Percentiles rank a stretch among this genome's conserved stretches.
Evolutionary conservation across 2,888 invertebrate species (phyloP).

Genomic region (Ornithoptera priamus): DNA sequence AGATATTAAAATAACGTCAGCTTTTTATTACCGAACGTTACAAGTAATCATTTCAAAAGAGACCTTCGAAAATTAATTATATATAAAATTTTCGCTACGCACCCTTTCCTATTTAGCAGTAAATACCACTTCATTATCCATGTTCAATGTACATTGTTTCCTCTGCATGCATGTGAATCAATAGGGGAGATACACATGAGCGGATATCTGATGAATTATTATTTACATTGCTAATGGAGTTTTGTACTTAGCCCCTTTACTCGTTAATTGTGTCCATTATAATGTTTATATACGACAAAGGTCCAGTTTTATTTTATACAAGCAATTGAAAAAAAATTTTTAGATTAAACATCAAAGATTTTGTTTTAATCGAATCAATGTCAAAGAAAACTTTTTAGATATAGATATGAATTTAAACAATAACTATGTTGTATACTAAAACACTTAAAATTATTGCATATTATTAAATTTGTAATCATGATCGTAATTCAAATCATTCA

Average conservation of each 20-base stretch:
- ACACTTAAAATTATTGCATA: too few species aligned
- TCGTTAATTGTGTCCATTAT: constrained; percentile 18
- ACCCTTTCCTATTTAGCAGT: constrained; percentile 34
- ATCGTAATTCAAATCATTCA: too few species aligned
- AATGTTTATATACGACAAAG: not conserved
- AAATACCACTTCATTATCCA: constrained; percentile 34
- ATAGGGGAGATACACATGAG: constrained; percentile 45
- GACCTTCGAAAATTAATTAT: constrained; percentile 28
- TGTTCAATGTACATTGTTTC: constrained; percentile 44
- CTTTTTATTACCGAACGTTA: constrained; percentile 5
- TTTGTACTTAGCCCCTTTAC: constrained; percentile 25
- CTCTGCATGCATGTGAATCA: constrained; percentile 32
- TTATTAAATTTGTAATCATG: too few species aligned
- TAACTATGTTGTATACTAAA: too few species aligned
- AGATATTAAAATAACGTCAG: not conserved
- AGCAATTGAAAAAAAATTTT: too few species aligned
- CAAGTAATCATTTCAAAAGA: constrained; percentile 14
- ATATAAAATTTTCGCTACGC: constrained; percentile 33
- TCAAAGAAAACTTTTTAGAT: too few species aligned
- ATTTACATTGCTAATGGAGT: constrained; percentile 31
- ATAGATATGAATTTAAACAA: too few species aligned
- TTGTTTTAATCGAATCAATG: too few species aligned
- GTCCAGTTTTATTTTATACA: not conserved
- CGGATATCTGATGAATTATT: constrained; percentile 51
- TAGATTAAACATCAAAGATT: too few species aligned